Conservation (phyloP, 2,888 invertebrate species). For the Chouioia cunea region DNA sequence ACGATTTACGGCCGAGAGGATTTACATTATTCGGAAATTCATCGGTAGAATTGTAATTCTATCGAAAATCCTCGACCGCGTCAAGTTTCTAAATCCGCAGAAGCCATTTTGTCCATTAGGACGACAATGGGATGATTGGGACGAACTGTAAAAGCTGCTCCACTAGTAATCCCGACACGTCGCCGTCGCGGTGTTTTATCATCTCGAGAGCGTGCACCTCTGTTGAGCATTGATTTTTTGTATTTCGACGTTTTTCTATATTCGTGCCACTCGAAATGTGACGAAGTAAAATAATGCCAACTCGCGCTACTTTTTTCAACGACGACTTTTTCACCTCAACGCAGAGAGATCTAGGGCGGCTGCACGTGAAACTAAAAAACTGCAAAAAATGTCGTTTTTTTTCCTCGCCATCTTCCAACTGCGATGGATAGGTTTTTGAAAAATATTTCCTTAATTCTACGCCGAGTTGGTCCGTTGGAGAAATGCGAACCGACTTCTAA, state of each 20-base stretch:
- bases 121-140: constrained; percentile 23
- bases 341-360: constrained; percentile 9
- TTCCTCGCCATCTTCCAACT: not conserved
- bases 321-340: constrained; percentile 17
- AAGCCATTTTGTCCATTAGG: constrained; percentile 34
- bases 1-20: too few relatives aligned
- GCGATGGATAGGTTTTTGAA: too few relatives aligned
- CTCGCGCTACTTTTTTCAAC: constrained; percentile 24
- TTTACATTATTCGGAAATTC: too few relatives aligned
- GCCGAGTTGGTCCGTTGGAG: too few relatives aligned
- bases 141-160: too few relatives aligned
- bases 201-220: too few relatives aligned
- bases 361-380: not conserved
- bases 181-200: too few relatives aligned
- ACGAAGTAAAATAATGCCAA: constrained; percentile 31
- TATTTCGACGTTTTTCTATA: not conserved
- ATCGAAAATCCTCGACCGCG: constrained; percentile 8
- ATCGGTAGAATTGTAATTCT: too few relatives aligned
- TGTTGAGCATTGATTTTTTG: too few relatives aligned
- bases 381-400: constrained; percentile 7
- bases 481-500: too few relatives aligned
- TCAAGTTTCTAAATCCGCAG: constrained; percentile 17
- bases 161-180: too few relatives aligned
- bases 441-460: too few relatives aligned
- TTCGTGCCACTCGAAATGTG: not conserved